These are phyloP conservation scores for Ditylenchus dipsaci DNA, from an alignment of 1,140 invertebrate genomes.

Conservation along the genomic window DNA sequence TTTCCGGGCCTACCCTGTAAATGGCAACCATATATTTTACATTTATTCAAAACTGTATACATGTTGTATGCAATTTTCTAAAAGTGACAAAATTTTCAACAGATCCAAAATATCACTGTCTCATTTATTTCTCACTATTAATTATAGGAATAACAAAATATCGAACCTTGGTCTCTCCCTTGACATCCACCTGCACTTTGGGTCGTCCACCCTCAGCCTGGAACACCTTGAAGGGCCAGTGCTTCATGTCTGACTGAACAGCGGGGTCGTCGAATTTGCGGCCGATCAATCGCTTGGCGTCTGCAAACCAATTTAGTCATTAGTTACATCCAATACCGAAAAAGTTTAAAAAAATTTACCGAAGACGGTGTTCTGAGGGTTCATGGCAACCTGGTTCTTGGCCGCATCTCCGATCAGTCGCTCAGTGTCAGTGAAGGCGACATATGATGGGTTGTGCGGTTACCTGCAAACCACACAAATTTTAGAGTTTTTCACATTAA, in stretches of 20 bases:
- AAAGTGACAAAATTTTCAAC: no score
- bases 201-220: constrained; percentile 55
- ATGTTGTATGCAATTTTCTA: no score
- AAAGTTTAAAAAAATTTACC: constrained; percentile 12
- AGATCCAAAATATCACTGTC: no score
- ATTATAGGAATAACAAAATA: no score
- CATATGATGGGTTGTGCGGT: constrained; percentile 80
- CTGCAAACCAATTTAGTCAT: constrained; percentile 66
- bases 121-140: no score
- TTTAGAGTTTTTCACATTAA: constrained; percentile 13
- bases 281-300: constrained; percentile 78
- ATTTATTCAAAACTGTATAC: no score
- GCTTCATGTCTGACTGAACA: constrained; percentile 68
- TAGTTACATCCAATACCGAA: not conserved
- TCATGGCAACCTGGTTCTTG: constrained; percentile 61
- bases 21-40: no score
- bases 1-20: no score
- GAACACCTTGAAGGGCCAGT: constrained; percentile 64
- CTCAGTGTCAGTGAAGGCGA: constrained; percentile 81
- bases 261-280: constrained; percentile 80
- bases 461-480: constrained; percentile 60
- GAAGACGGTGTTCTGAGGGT: constrained; percentile 25
- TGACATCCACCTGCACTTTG: constrained; percentile 59
- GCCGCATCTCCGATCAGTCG: constrained; percentile 73
- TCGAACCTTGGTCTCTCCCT: constrained; percentile 58